Evolutionary conservation across 2,113 vertebrate species (phyloP), one percentile per base, ranked within the genome.

Genomic region (Indicator indicator): DNA sequence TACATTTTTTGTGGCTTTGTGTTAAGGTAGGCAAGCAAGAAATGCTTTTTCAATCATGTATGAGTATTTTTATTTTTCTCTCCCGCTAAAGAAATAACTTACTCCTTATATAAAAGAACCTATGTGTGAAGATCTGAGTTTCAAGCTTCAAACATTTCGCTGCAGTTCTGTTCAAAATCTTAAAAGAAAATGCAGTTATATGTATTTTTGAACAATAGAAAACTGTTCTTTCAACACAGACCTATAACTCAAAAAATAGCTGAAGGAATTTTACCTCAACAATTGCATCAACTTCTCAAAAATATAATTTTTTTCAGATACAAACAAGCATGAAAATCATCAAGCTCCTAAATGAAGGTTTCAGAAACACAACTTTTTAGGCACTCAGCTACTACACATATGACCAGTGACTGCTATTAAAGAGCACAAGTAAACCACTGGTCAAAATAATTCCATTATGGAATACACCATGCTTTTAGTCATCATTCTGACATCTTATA

Each of bases 401-500:
- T 44, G 54, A 76, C 69, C 64, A 77, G 77, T 55, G 32, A 9
- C 20, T 82, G 84, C 80, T 85, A 70, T 56, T 75, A 90, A 75
- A 76, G 14, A 85, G 65, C 38, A 85, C 77, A 19, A 78, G 26
- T 42, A 92, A 94, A 70, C n/a, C 38, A 12, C 63, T 26, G 24
- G 38, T 67, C 58, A 89, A 90, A 88, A 87, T 81, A 89, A 93
- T 80, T 94, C 23, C 75, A 67, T 76, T 90, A 81, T 9, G 67
- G 56, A 82, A 85, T 63, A 67, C 5, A 23, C 16, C 40, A 68
- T 44, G 89, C 16, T 79, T 93, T 73, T 63, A 91, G 74, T 68
- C 77, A 89, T 86, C 71, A 86, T 72, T 95, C 88, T 93, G 83
- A 78, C 67, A 90, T 60, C 56, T 70, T 84, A 95, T 74, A 96